Evolutionary conservation across 2,888 invertebrate species (phyloP), one percentile per base, ranked within the genome.

Genomic region (Pollenia amentaria): DNA sequence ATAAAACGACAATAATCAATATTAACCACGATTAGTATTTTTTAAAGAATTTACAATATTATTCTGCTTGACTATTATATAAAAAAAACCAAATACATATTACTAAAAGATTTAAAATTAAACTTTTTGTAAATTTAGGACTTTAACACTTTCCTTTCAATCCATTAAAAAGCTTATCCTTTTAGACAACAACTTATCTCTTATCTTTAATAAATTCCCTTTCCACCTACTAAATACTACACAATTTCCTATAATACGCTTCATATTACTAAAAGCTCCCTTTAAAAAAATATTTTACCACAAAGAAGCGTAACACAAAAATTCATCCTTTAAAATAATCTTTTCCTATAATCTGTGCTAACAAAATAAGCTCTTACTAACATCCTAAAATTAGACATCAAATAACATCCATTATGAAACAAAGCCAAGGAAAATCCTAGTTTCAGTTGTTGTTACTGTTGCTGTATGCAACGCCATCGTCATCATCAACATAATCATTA

Each of bases 351-450:
- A 84, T 84, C 84, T 84, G 57, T 84, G 84, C 78, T 84, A 78
- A 84, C 84, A 84, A 78, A 72, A 84, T 84, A 84, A 84, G 84
- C 84, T 84, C 55, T 77, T 78, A 84, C 84, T 84, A 84, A 84
- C 84, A 84, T 73, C 84, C 84, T 65, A 84, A 84, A 84, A 84
- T 84, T 84, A 84, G 84, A 84, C 84, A 84, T 78, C 78, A 78
- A 78, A 84, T 84, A 84, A 84, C 84, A 84, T 78, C 72, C 84
- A 84, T 84, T 84, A 84, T 84, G 84, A 84, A 84, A 84, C 78
- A 84, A 84, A 84, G 84, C 72, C 84, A 84, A 73, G 65, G 57
- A 78, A 78, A 73, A 84, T 78, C 78, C 78, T 70, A 48, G 11
- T 72, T 42, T 55, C 42, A 70, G 42, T 70, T 44, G 18, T 64